Evolutionary conservation across 2,797 vertebrate species (phyloP), one percentile per base, ranked within the genome.

Genomic region (Diplodus puntazzo): DNA sequence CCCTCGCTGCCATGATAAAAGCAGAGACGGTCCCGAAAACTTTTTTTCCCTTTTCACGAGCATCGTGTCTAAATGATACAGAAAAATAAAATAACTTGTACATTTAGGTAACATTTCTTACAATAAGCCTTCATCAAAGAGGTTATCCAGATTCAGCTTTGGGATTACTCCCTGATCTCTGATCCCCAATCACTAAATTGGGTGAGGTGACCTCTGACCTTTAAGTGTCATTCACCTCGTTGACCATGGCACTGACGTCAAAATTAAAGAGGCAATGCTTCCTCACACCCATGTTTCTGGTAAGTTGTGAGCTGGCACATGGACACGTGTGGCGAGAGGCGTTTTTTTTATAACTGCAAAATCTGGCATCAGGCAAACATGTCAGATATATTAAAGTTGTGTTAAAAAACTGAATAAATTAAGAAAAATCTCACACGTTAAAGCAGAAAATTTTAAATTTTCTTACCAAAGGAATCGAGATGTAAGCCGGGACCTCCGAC

Each of bases 141-240:
- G 21, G 61, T 45, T 69, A 30, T 72, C 65, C 71, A 87, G 46
- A 84, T 76, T 80, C 59, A 55, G 30, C 46, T 69, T 72, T 73
- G 50, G 71, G 77, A 77, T 84, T 77, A 82, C 45, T 77, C 46
- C 53, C 30, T 68, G 58, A 61, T 75, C 60, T 55, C 61, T 73
- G 76, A 83, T 83, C 79, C 66, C 49, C 64, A 61, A 79, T 80
- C 67, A 71, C 78, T 79, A 77, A 84, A 84, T 86, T 78, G 87
- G 69, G 71, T 83, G 66, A 79, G 75, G 64, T 93, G 91, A 91
- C 92, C 93, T 91, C 77, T 94, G 90, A 94, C 89, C 91, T 85
- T 81, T 78, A 62, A 77, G 61, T 85, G 86, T 83, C 79, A 85
- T 80, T 89, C 73, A 84, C 75, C 76, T 79, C 75, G 74, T 34